Evolutionary conservation across 2,113 vertebrate genomes (phyloP), one percentile per base, ranked within the genome.

Genomic region (Pholis gunnellus): DNA sequence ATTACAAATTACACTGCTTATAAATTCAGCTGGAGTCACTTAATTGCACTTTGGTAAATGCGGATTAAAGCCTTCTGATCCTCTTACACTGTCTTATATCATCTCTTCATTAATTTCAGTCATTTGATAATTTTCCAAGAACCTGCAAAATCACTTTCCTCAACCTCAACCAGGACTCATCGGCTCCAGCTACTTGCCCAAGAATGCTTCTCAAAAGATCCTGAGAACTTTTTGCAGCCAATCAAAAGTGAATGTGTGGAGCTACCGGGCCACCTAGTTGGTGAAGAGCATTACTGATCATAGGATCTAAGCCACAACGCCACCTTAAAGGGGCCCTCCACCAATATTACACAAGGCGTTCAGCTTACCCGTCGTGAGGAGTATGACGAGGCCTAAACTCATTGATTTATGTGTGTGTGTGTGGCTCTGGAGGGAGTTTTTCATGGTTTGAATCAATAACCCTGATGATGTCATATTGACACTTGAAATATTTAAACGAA

Each of bases 1-100:
- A 64, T 59, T 38, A 36, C 61, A 69, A 64, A 1, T 3, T 11
- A n/a, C 29, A 59, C 61, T 27, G 48, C 57, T 56, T 52, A 18
- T 22, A 20, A 38, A 78, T 66, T 83, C 25, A 74, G 27, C 63
- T 40, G 27, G 61, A 84, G 38, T 42, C 3, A 76, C 75, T 66
- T 75, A 56, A 81, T 79, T 85, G 65, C 36, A 79, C 71, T 84
- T 81, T 76, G 71, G 36, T 72, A 13, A 66, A 67, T 77, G 31
- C 38, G 68, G 60, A 48, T 88, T 46, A 44, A 52, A 48, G 60
- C 64, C 71, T n/a, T 69, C 52, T 57, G 72, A 57, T 70, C 44
- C 15, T 52, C 36, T 76, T 20, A 60, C 25, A 31, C 38, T 60
- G 18, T 6, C 9, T 17, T 22, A 50, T 44, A 48, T 77, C 64